Conservation (phyloP, 23 tunicate species). For the Trididemnum nubilum region DNA sequence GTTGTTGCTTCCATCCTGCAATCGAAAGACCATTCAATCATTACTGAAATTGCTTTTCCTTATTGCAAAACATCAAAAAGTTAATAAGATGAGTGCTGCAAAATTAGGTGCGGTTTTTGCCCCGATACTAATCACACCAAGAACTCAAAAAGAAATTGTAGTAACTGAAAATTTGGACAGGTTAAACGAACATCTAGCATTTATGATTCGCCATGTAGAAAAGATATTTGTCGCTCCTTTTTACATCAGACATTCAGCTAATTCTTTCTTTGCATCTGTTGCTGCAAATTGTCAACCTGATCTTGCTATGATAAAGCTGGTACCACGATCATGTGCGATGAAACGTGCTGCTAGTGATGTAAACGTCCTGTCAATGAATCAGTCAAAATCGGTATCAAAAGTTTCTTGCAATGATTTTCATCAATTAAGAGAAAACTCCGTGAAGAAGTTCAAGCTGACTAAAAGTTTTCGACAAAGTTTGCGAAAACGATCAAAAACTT, state of each 20-base stretch:
- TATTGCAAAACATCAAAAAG: constrained; percentile 69
- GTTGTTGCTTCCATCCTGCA: constrained; percentile 64
- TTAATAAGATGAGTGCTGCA: constrained; percentile 87
- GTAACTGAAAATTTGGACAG: constrained; percentile 37
- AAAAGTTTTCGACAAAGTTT: too few species aligned
- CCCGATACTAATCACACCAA: constrained; percentile 78
- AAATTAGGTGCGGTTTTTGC: constrained; percentile 73
- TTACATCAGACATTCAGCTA: constrained; percentile 71
- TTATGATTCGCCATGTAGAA: constrained; percentile 83
- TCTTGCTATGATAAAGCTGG: constrained; percentile 34
- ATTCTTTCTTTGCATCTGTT: constrained; percentile 20
- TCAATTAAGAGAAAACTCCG: too few species aligned
- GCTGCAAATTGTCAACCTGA: constrained; percentile 19
- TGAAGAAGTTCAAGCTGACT: too few species aligned
- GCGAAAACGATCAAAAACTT: too few species aligned
- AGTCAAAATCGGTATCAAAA: background rate
- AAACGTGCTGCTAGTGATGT: constrained; percentile 73
- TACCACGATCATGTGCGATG: constrained; percentile 73
- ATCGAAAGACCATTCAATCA: constrained; percentile 60
- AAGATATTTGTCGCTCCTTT: constrained; percentile 74
- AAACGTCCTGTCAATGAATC: constrained; percentile 20
- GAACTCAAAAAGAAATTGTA: constrained; percentile 48
- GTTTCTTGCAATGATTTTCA: background rate
- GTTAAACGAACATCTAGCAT: constrained; percentile 74
- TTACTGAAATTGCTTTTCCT: constrained; percentile 63